phyloP scores from a whole-genome alignment of 2,888 invertebrate genomes.

The Phalangium opilio region DNA sequence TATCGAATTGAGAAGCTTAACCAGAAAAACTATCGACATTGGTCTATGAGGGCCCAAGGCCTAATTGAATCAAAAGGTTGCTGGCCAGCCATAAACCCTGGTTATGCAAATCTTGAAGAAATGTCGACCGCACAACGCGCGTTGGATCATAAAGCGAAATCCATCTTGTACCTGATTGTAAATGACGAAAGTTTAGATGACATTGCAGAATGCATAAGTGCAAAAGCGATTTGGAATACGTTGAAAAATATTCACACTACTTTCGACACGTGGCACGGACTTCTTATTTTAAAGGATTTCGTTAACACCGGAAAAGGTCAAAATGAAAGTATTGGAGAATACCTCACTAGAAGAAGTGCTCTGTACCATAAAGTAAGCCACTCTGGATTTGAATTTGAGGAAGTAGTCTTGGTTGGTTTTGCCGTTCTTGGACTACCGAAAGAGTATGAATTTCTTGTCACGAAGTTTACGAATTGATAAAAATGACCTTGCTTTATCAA shows the following conservation, averaged over 20 bases:
- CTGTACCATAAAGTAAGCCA: too few relatives aligned
- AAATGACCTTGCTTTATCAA: too few relatives aligned
- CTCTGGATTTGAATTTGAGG: too few relatives aligned
- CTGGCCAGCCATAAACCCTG: conserved; percentile 3
- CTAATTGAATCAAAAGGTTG: neutral
- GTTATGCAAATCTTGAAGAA: conserved; percentile 1
- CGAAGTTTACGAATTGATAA: too few relatives aligned
- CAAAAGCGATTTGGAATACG: neutral
- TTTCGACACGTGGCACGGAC: too few relatives aligned
- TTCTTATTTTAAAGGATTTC: too few relatives aligned
- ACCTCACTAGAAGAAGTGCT: too few relatives aligned
- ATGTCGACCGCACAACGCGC: neutral
- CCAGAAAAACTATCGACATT: neutral
- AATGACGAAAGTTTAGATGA: conserved; percentile 5
- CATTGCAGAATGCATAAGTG: conserved; percentile 3
- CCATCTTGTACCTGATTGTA: conserved; percentile 1
- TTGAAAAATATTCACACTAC: conserved; percentile 5
- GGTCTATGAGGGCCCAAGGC: conserved; percentile 2
- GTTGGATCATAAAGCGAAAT: conserved; percentile 1
- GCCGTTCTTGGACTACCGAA: too few relatives aligned
- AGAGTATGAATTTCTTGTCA: too few relatives aligned
- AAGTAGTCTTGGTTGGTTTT: too few relatives aligned
- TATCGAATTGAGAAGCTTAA: conserved; percentile 1
- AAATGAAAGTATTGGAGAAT: too few relatives aligned
- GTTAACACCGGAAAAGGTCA: too few relatives aligned